Base-by-base conservation (phyloP, 2,113 vertebrate genomes). In the Todiramphus saurophagus region DNA sequence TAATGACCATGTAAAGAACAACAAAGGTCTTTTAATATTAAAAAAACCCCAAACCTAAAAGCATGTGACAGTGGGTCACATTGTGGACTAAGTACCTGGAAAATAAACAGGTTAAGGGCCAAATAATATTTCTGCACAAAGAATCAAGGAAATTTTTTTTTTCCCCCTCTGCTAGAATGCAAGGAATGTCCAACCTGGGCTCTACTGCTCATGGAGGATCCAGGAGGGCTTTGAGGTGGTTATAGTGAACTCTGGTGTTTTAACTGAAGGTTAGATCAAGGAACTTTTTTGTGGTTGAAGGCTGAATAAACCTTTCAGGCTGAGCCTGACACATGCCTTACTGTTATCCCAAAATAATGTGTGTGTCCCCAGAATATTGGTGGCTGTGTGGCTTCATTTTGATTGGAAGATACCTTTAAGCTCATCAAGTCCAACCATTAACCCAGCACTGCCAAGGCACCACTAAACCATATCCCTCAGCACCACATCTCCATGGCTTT, bases 231-330 rank as follows among this genome's bases (percentile, higher is more conserved):
- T 96, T 95, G 95, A 91, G 84, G 75, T 93, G 82, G 75, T 96
- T 89, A 16, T 59, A 55, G 50, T 66, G 68, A 77, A 15, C 30
- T 76, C 35, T 27, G 3, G 3, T 80, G 56, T 85, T 95, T 82
- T 90, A 93, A 82, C 70, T 83, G 90, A 82, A 80, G 41, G 33
- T 67, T 87, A 83, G 68, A 78, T 92, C 76, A 87, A 90, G 80
- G 79, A 87, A 63, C 56, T 51, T 89, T 53, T 78, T 80, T 37
- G 46, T 87, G 60, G 51, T 77, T 0, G 0, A 78, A 81, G 51
- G 23, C 68, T 91, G 83, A 89, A 81, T 94, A 87, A 96, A 94
- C 68, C 55, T 89, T 96, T 93, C 73, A 86, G 68, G 21, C 60
- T 56, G 33, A 89, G 62, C 46, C 46, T 75, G 76, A 92, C 73